These are phyloP conservation scores for Lasioglossum baleicum DNA, from an alignment of 1,140 invertebrate genomes.

Conservation along the genomic window DNA sequence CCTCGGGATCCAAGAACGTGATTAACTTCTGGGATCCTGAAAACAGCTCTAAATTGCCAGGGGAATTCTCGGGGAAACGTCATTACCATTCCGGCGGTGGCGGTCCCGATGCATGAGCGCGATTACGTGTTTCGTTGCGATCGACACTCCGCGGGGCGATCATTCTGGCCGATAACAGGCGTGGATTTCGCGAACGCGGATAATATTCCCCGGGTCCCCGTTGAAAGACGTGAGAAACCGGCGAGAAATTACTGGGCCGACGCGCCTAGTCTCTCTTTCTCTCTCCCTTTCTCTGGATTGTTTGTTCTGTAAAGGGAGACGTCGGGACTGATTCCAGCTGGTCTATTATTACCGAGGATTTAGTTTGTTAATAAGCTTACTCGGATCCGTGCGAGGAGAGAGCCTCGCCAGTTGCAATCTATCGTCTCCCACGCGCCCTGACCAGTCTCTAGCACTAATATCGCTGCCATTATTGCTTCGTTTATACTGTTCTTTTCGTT, in stretches of 20 bases:
- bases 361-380: not conserved
- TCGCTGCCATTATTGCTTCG: too few relatives aligned
- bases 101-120: not conserved
- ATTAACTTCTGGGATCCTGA: not conserved
- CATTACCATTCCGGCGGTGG: not conserved
- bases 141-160: constrained; percentile 22
- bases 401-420: too few relatives aligned
- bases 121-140: constrained; percentile 22
- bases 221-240: constrained; percentile 11
- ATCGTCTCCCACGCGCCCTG: too few relatives aligned
- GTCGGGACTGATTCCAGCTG: not conserved
- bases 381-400: not conserved
- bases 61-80: not conserved
- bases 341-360: not conserved
- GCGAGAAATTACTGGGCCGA: not conserved
- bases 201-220: not conserved
- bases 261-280: not conserved
- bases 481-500: too few relatives aligned
- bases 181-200: not conserved
- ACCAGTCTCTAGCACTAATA: too few relatives aligned
- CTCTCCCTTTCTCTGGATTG: not conserved
- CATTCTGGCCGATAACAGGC: not conserved
- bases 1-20: not conserved
- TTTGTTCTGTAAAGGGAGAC: not conserved
- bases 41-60: not conserved